Evolutionary conservation across 1,140 invertebrate species (phyloP), one percentile per base, ranked within the genome.

Genomic region (Arctopsyche grandis): DNA sequence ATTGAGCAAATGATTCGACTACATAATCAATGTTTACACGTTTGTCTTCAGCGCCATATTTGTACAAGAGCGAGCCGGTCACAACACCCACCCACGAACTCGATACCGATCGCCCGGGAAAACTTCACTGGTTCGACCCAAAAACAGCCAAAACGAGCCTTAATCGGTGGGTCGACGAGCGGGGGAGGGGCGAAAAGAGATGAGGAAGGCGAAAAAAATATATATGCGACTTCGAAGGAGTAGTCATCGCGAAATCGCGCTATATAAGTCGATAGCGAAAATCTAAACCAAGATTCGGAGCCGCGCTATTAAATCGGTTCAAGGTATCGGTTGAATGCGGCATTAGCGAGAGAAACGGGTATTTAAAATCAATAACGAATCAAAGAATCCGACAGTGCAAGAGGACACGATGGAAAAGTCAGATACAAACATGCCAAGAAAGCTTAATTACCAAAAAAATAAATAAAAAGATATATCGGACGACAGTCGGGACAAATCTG

Each of bases 21-120:
- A 69, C 26, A 69, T 69, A 69, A 69, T 60, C 73, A 38, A 75
- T 66, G 74, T 76, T 66, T 66, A 63, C 56, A 43, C 74, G 74
- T 76, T 63, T 63, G 56, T 76, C 74, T 63, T 76, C 74, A 63
- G 46, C n/a, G 46, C 74, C 74, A 63, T 76, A 56, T 76, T 76
- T 76, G 74, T 56, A 44, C 52, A 76, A 63, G 24, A 29, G 16
- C 56, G 46, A 26, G 19, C 43, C 70, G 58, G 74, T 63, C 74
- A 29, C 56, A 26, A 66, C 58, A 26, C 52, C 12, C 26, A 38
- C 74, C 74, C 74, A 76, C 74, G 74, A 38, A 46, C 70, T 48
- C n/a, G 70, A 56, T 74, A 38, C n/a, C 69, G 69, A 70, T 16
- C 46, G n/a, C 16, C 24, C 71, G n/a, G 48, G n/a, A 26, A 74